These are phyloP conservation scores for Grantiella picta DNA, from an alignment of 2,113 vertebrate species.

Conservation along the genomic window DNA sequence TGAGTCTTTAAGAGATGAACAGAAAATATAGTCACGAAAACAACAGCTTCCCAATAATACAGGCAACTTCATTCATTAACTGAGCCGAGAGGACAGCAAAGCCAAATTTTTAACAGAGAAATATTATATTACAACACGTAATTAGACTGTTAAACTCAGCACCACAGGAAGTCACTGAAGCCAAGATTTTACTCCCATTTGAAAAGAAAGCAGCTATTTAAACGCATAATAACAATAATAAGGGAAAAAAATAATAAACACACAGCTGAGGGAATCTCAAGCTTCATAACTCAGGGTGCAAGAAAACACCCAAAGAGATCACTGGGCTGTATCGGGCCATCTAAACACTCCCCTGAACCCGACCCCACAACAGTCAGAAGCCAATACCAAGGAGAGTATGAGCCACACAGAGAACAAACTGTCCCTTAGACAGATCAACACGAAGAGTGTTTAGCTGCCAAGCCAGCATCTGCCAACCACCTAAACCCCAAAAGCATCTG, in stretches of 20 bases:
- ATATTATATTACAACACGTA: conserved; percentile 12
- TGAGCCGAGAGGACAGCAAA: background rate
- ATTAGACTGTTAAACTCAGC: background rate
- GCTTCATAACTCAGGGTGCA: background rate
- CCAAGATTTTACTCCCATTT: conserved; percentile 8
- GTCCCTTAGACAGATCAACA: background rate
- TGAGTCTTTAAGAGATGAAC: background rate
- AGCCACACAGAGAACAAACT: conserved; percentile 7
- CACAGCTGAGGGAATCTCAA: background rate
- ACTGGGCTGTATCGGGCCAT: background rate
- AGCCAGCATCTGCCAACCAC: conserved; percentile 34
- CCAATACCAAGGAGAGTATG: background rate
- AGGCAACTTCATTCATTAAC: background rate
- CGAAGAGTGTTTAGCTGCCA: background rate
- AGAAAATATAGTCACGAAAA: background rate
- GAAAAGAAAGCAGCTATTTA: conserved; percentile 33
- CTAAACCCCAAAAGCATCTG: conserved; percentile 40
- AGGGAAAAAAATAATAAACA: background rate
- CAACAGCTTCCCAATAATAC: background rate
- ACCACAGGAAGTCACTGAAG: conserved; percentile 16
- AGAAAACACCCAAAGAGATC: background rate
- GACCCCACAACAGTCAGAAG: background rate
- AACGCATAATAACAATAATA: background rate
- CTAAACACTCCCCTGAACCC: background rate
- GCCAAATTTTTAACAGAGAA: conserved; percentile 26